A percentile compares a stretch with the other conserved stretches of the same genome.
Conservation (phyloP, 2,888 invertebrate genomes). For the Panopea generosa region DNA sequence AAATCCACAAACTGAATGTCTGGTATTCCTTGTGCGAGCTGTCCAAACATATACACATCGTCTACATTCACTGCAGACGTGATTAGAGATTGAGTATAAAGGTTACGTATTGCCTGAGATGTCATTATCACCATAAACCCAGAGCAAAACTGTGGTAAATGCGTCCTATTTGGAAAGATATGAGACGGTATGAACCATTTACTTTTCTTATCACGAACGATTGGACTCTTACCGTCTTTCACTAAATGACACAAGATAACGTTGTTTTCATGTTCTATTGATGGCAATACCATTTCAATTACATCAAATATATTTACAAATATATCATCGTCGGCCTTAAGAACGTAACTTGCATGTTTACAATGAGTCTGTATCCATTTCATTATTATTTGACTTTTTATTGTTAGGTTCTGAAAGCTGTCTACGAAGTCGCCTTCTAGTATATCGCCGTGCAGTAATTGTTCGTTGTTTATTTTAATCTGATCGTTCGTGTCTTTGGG, state of each 20-base stretch:
- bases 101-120: slow-evolving; percentile 64
- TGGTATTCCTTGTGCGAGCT: slow-evolving; percentile 64
- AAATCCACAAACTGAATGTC: slow-evolving; percentile 84
- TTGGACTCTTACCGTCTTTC: slow-evolving; percentile 62
- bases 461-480: slow-evolving; percentile 66
- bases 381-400: slow-evolving; percentile 63
- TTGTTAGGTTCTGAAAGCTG: slow-evolving; percentile 61
- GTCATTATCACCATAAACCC: slow-evolving; percentile 77
- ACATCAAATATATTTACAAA: slow-evolving; percentile 74
- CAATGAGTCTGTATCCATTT: slow-evolving; percentile 65
- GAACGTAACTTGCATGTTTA: slow-evolving; percentile 57
- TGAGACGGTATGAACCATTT: slow-evolving; percentile 73
- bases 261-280: slow-evolving; percentile 49
- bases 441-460: slow-evolving; percentile 62
- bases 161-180: slow-evolving; percentile 63
- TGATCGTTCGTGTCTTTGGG: slow-evolving; percentile 55
- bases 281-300: slow-evolving; percentile 64
- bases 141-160: slow-evolving; percentile 80
- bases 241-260: slow-evolving; percentile 69
- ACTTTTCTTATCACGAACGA: slow-evolving; percentile 65
- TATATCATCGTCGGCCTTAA: slow-evolving; percentile 73
- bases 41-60: slow-evolving; percentile 81
- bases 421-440: slow-evolving; percentile 67
- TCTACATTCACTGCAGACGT: slow-evolving; percentile 69
- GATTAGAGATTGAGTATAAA: slow-evolving; percentile 75